Evolutionary conservation across 2,797 vertebrate genomes (phyloP), one percentile per base, ranked within the genome.

Genomic region (Sylvia borin): DNA sequence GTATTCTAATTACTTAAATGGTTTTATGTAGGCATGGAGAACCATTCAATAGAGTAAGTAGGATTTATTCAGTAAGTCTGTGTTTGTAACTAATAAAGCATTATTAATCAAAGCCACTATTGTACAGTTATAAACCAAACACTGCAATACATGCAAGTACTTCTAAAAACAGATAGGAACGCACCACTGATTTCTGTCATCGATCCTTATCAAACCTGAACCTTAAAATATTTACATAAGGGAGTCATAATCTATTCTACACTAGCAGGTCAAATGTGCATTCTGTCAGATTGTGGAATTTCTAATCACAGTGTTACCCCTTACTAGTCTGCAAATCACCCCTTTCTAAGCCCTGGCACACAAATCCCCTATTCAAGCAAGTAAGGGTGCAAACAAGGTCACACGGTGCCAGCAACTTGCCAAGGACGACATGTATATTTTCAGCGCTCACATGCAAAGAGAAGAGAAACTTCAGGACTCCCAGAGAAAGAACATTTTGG

Each of bases 81-180:
- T 8, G 51, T 93, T 94, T 94, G 64, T 96, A 90, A 91, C 86
- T 94, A 87, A 87, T 85, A 96, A 95, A 89, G 90, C 47, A 93
- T 84, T 96, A 88, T 65, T 93, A 94, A 94, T 97, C 80, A 96
- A 97, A 95, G 93, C 83, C 72, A 53, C 94, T 92, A 94, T 94
- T 96, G 95, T 94, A 75, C 50, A 6, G 54, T 70, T 77, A 88
- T 50, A 87, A 93, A 92, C 42, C 55, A 84, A 94, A 82, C 2
- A 2, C 42, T 58, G 25, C 55, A 76, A 70, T 61, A 64, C 7
- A 4, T 36, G 42, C 74, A 85, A 92, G 64, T 71, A 76, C 31
- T 93, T 92, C 60, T 67, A 64, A 42, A 88, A 70, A 70, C 45
- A 90, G 70, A 42, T 82, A 66, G 61, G 60, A 84, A 79, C 0